Evolutionary conservation across 2,113 vertebrate genomes (phyloP).

Genomic region (Micronisus gabar): DNA sequence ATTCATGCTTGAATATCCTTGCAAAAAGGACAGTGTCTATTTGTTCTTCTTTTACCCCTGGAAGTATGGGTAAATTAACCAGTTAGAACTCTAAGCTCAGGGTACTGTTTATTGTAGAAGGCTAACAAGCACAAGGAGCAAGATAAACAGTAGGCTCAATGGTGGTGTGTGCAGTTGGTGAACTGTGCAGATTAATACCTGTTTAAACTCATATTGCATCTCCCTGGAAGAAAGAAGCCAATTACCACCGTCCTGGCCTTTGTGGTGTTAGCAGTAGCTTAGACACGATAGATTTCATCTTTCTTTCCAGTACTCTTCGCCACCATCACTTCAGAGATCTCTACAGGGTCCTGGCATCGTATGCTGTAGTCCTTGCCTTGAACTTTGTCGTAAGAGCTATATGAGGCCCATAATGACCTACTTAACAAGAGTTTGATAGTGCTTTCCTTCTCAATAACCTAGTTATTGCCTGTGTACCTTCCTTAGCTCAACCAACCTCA

Average conservation of each 20-base stretch:
- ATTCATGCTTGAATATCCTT: background rate
- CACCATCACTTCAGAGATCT: background rate
- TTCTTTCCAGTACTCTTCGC: background rate
- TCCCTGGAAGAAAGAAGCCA: background rate
- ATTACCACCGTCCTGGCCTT: background rate
- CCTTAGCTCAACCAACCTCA: background rate
- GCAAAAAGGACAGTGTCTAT: background rate
- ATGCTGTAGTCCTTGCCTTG: background rate
- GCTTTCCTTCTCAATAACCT: constrained; percentile 4
- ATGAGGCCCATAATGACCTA: background rate
- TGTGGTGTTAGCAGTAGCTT: background rate
- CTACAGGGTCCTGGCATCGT: background rate
- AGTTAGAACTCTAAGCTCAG: background rate
- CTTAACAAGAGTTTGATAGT: background rate
- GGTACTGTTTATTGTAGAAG: background rate
- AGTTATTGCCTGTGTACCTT: background rate
- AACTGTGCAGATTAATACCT: background rate
- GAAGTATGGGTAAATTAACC: background rate
- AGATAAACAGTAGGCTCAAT: background rate
- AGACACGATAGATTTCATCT: background rate
- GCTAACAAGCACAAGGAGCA: background rate
- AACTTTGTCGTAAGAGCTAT: background rate
- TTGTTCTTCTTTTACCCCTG: background rate
- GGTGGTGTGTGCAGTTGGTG: background rate
- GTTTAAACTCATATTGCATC: background rate